phyloP scores from a whole-genome alignment of 2,113 vertebrate genomes.

The Phalacrocorax brasilianus region DNA sequence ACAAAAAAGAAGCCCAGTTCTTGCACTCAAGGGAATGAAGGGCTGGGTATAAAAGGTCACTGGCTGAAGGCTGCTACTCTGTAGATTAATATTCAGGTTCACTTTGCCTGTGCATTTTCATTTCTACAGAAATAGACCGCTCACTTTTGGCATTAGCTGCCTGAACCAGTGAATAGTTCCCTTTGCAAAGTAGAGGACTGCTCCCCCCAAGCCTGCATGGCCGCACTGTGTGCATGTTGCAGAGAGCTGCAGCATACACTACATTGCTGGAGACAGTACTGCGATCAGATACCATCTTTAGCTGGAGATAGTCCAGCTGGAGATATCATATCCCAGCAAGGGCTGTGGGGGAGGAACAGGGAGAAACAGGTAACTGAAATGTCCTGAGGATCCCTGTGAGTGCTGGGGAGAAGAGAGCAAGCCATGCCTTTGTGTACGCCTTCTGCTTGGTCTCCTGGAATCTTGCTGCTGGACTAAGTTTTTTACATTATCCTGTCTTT shows the following conservation, averaged over 20 bases:
- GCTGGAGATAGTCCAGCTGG: neutral
- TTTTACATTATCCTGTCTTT: fast-evolving
- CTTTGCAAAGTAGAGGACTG: neutral
- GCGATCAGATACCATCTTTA: neutral
- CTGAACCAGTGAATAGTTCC: neutral
- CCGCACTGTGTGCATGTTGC: fast-evolving
- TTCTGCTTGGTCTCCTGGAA: neutral
- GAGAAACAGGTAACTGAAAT: neutral
- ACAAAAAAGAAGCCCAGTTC: neutral
- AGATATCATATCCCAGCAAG: neutral
- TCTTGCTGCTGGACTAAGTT: neutral
- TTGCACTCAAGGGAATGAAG: neutral
- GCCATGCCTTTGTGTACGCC: fast-evolving
- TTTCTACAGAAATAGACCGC: neutral
- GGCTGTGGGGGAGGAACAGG: neutral
- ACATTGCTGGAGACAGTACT: fast-evolving
- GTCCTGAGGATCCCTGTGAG: fast-evolving
- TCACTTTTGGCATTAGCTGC: fast-evolving
- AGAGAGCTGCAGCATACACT: neutral
- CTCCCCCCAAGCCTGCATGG: too few relatives aligned
- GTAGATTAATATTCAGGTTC: neutral
- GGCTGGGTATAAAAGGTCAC: neutral
- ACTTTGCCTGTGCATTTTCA: neutral
- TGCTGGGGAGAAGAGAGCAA: neutral
- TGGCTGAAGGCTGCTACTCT: neutral